phyloP scores from a whole-genome alignment of 2,797 vertebrate species.

The Acridotheres tristis region DNA sequence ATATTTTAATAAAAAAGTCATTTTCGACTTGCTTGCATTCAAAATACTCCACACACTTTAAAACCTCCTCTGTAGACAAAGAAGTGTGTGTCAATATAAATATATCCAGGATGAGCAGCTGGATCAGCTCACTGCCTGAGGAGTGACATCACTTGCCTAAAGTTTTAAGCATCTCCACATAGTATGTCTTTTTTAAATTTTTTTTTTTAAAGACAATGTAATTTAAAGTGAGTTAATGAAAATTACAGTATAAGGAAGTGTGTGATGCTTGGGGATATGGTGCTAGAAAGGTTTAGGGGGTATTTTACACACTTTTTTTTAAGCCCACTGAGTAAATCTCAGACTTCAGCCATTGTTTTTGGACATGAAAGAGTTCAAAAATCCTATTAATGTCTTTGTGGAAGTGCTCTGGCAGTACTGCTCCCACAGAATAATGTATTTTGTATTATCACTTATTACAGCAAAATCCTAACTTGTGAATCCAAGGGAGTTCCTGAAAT shows the following conservation, averaged over 20 bases:
- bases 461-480: constrained; percentile 57
- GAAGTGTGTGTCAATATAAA: neutral
- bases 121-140: neutral
- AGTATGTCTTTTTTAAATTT: fast-evolving
- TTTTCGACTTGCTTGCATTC: neutral
- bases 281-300: neutral
- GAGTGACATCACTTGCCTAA: neutral
- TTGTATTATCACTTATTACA: constrained; percentile 63
- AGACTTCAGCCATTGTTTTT: constrained; percentile 17
- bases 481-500: constrained; percentile 49
- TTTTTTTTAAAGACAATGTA: neutral
- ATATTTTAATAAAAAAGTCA: neutral
- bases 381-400: constrained; percentile 35
- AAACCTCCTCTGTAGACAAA: neutral
- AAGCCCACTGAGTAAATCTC: neutral
- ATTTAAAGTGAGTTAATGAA: constrained; percentile 17
- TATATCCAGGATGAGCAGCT: neutral
- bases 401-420: neutral
- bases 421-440: neutral
- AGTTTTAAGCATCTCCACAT: neutral
- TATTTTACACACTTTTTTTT: neutral
- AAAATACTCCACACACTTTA: neutral
- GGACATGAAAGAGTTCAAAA: constrained; percentile 16
- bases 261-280: neutral
- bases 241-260: neutral